Percentiles rank a stretch among this genome's conserved stretches.
Conservation (phyloP, 2,113 vertebrate species). For the Bubalus kerabau region DNA sequence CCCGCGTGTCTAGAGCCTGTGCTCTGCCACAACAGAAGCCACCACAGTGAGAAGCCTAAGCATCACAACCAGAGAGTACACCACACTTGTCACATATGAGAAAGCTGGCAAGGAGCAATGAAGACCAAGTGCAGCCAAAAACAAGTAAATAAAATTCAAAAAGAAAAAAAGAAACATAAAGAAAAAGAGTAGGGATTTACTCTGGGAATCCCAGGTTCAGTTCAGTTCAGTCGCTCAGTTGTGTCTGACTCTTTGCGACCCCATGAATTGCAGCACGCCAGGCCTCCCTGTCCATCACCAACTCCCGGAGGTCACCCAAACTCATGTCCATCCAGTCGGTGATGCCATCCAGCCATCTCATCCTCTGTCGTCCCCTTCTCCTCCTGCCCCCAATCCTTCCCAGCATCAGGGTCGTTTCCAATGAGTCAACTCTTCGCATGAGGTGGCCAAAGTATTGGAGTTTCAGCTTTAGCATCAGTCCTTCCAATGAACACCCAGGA, state of each 20-base stretch:
- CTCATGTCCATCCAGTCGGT: too few species aligned
- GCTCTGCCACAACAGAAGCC: neutral
- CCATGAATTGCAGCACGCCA: too few species aligned
- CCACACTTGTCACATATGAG: neutral
- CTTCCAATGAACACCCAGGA: too few species aligned
- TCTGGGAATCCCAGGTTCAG: neutral
- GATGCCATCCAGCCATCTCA: too few species aligned
- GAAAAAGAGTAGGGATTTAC: neutral
- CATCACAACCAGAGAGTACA: neutral
- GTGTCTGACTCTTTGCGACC: too few species aligned
- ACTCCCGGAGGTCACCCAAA: rapidly evolving
- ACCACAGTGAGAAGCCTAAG: neutral
- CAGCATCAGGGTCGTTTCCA: too few species aligned
- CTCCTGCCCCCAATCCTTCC: too few species aligned
- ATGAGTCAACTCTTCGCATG: too few species aligned
- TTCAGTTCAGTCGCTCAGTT: too few species aligned
- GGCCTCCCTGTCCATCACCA: too few species aligned
- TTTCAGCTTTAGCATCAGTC: too few species aligned
- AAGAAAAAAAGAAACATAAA: neutral
- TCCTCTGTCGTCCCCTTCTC: rapidly evolving
- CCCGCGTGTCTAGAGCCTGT: neutral
- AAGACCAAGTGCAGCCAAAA: neutral
- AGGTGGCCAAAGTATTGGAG: too few species aligned
- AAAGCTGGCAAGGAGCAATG: neutral
- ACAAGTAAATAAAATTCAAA: neutral